These are phyloP conservation scores for Coremacera marginata DNA, from an alignment of 2,888 invertebrate genomes.

Conservation along the genomic window DNA sequence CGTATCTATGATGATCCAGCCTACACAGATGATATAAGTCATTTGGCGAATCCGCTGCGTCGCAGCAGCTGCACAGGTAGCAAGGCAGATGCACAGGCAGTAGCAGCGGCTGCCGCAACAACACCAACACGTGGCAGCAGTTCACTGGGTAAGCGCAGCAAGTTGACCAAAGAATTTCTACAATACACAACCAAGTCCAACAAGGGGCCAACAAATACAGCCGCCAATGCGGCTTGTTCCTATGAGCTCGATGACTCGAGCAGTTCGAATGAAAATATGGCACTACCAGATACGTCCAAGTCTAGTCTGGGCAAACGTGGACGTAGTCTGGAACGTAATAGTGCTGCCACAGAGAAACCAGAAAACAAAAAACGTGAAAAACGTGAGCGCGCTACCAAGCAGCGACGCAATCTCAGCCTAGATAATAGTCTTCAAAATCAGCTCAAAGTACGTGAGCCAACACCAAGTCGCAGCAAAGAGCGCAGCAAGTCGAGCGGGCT, in stretches of 20 bases:
- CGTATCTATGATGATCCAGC: conserved; percentile 69
- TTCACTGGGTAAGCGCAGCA: conserved; percentile 60
- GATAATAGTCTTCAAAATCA: conserved; percentile 57
- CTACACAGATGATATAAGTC: conserved; percentile 69
- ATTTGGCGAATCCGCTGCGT: conserved; percentile 67
- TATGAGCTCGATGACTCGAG: conserved; percentile 57
- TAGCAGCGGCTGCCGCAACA: conserved; percentile 35
- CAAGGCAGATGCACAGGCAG: conserved; percentile 46
- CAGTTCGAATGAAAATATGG: conserved; percentile 60
- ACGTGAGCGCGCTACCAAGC: conserved; percentile 63
- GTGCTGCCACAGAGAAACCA: conserved; percentile 37
- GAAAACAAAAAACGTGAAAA: conserved; percentile 51
- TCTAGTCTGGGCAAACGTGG: conserved; percentile 57
- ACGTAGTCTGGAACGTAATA: conserved; percentile 62
- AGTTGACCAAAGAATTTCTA: conserved; percentile 60
- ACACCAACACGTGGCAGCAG: conserved; percentile 48
- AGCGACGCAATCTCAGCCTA: conserved; percentile 64
- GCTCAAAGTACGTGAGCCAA: conserved; percentile 29
- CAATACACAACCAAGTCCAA: conserved; percentile 47
- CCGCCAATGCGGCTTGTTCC: conserved; percentile 23
- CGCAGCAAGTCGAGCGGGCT: conserved; percentile 37
- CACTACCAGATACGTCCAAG: conserved; percentile 49
- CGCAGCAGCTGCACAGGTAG: conserved; percentile 55
- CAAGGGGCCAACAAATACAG: not conserved
- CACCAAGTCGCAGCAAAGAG: conserved; percentile 2